A percentile compares a stretch with the other conserved stretches of the same genome.
Conservation (phyloP, 1,140 invertebrate genomes). For the Xylocopa sonorina region DNA sequence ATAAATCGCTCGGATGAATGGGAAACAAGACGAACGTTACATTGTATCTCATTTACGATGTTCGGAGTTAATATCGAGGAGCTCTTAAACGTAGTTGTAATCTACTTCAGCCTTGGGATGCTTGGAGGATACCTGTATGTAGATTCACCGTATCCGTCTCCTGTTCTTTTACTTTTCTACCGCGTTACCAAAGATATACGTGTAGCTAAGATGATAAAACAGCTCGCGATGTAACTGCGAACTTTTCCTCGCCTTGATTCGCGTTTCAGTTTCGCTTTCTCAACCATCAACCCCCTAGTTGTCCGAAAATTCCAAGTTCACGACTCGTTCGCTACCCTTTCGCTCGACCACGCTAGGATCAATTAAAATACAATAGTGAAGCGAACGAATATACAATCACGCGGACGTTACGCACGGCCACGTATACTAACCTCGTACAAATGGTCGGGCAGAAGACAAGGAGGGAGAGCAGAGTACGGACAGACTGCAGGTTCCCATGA, state of each 20-base stretch:
- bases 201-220: not conserved
- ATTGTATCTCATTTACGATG: constrained; percentile 12
- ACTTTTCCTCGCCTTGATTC: not conserved
- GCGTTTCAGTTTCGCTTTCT: not conserved
- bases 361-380: constrained; percentile 36
- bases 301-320: not conserved
- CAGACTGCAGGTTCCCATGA: constrained; percentile 73
- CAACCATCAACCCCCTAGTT: too few relatives aligned
- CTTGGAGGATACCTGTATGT: not conserved
- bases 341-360: not conserved
- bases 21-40: constrained; percentile 12
- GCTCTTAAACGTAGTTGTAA: constrained; percentile 9
- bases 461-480: constrained; percentile 25
- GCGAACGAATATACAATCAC: constrained; percentile 35
- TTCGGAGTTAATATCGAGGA: not conserved
- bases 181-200: not conserved
- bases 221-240: not conserved
- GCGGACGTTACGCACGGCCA: constrained; percentile 10
- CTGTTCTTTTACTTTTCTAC: not conserved
- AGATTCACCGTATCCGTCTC: not conserved
- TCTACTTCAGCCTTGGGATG: constrained; percentile 2
- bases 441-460: constrained; percentile 46
- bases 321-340: not conserved
- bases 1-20: constrained; percentile 1
- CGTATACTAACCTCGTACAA: constrained; percentile 51